Evolutionary conservation across 2,797 vertebrate species (phyloP).

Genomic region (Sebastiscus albofasciatus): DNA sequence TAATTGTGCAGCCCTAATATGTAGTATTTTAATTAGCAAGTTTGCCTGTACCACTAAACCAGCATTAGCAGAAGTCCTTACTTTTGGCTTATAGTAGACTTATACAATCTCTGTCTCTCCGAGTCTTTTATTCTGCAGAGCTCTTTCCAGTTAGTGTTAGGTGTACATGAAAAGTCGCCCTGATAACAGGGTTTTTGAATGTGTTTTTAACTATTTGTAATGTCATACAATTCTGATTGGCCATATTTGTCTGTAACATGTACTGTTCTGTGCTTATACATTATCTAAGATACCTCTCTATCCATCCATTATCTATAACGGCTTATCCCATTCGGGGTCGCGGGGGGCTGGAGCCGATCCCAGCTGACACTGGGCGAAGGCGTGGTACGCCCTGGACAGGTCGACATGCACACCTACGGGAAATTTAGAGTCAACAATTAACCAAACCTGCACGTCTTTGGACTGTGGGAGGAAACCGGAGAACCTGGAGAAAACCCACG

Average conservation of each 20-base stretch:
- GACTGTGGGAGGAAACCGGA: too few relatives aligned
- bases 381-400: too few relatives aligned
- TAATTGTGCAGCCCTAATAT: too few relatives aligned
- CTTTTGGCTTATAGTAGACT: neutral
- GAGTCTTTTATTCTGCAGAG: neutral
- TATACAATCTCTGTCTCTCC: too few relatives aligned
- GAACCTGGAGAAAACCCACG: too few relatives aligned
- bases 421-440: too few relatives aligned
- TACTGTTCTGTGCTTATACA: neutral
- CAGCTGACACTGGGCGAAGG: too few relatives aligned
- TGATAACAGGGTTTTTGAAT: neutral
- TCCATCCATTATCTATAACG: neutral
- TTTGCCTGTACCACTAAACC: neutral
- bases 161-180: neutral
- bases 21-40: neutral
- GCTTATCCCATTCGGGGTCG: neutral
- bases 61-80: neutral
- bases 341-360: too few relatives aligned
- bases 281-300: neutral
- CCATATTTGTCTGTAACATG: neutral
- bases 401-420: too few relatives aligned
- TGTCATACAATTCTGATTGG: neutral
- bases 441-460: too few relatives aligned
- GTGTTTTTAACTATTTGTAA: neutral
- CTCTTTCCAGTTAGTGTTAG: neutral